Percentiles rank a stretch among this genome's conserved stretches.
These are phyloP conservation scores for Yponomeuta evonymella DNA, from an alignment of 2,888 invertebrate genomes.

Conservation along the genomic window DNA sequence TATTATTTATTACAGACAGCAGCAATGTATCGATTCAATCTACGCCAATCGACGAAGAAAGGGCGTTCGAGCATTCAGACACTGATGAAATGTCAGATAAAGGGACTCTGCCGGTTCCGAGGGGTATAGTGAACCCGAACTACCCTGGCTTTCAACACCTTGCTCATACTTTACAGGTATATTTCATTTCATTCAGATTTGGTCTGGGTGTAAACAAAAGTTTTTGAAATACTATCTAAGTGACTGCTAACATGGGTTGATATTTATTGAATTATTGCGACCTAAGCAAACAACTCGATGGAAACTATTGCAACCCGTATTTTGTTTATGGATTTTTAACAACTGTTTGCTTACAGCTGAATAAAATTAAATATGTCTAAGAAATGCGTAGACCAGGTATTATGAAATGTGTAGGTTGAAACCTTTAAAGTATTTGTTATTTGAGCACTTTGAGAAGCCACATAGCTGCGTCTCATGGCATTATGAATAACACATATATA, in stretches of 20 bases:
- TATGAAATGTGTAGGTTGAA: constrained; percentile 24
- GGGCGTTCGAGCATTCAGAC: constrained; percentile 74
- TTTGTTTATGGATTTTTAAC: no score
- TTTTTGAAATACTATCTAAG: no score
- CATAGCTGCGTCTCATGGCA: neutral
- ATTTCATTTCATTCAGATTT: constrained; percentile 12
- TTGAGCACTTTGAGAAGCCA: neutral
- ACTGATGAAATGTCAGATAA: constrained; percentile 71
- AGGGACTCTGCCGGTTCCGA: constrained; percentile 61
- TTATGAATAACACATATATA: neutral
- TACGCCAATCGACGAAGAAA: constrained; percentile 72
- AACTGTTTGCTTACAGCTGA: no score
- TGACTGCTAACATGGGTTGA: no score
- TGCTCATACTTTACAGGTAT: constrained; percentile 81
- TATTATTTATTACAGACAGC: constrained; percentile 30
- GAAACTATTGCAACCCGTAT: no score
- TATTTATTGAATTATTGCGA: no score
- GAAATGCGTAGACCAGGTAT: no score
- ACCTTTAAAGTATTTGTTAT: constrained; percentile 31
- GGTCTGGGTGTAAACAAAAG: no score
- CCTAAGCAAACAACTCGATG: no score
- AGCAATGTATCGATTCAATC: constrained; percentile 46
- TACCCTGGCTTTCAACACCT: constrained; percentile 90
- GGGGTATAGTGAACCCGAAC: constrained; percentile 89
- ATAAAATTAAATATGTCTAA: no score